Base-by-base conservation (phyloP, 1,140 invertebrate genomes). In the Calosoma granatense region DNA sequence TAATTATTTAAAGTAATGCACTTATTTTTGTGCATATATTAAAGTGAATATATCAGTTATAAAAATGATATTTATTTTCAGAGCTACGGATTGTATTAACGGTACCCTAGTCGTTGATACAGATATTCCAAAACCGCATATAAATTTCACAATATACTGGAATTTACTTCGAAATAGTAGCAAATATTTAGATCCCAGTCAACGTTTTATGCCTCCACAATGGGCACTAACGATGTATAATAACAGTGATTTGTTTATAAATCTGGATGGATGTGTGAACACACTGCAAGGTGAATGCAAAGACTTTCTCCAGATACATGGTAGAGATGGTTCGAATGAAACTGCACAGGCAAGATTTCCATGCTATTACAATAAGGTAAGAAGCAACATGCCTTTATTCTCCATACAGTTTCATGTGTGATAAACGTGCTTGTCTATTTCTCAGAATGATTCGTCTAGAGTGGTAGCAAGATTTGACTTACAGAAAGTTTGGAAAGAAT, bases 211-310 rank as follows among this genome's bases (percentile, higher is more conserved):
- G 3, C 89, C 89, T 0, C 80, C 82, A 0, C 89, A 92, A 67
- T 74, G 80, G 1, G 83, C 87, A 60, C 67, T 93, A 11, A 85
- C 89, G 22, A 85, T 94, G 51, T 87, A 88, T 19, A 93, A 93
- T 66, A 86, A 89, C 59, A 90, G 86, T 43, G 77, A 82, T 30
- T 70, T 94, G 26, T 81, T 89, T 72, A 91, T 92, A 51, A 94
- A 94, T 68, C 70, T 92, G 51, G 90, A 94, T 70, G 88, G 87
- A 1, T 92, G 89, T 66, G 90, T 94, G 0, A 94, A 94, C 63
- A 92, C 90, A 0, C 73, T 94, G 17, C 78, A 80, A 59, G 88
- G 92, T 62, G 91, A 93, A 73, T 94, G 91, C 73, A 84, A 82
- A 57, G 85, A 87, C 21, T 94, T 93, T 65, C 74, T 92, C 2